phyloP scores from a whole-genome alignment of 2,113 vertebrate species.

The Gallinago jamesoni region DNA sequence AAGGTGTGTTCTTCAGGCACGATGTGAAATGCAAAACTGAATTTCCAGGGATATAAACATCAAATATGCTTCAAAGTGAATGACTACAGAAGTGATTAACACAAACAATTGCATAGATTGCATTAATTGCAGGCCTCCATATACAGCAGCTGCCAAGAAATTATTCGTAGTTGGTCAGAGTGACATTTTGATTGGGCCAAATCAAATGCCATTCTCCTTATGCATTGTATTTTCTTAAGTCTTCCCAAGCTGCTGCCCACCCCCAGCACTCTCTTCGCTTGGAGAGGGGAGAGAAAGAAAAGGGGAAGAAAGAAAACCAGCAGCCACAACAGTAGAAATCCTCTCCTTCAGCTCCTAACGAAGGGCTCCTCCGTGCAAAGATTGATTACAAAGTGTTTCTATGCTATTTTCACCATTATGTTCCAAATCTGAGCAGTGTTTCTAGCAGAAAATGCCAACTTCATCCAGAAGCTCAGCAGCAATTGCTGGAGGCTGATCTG shows the following conservation, averaged over 20 bases:
- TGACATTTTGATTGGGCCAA: conserved; percentile 58
- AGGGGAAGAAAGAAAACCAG: neutral
- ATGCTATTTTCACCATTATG: conserved; percentile 26
- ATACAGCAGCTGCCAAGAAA: conserved; percentile 26
- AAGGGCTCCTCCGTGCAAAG: neutral
- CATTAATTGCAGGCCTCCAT: conserved; percentile 41
- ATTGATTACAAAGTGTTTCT: conserved; percentile 16
- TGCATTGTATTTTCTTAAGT: conserved; percentile 34
- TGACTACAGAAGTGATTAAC: conserved; percentile 44
- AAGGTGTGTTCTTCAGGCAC: neutral
- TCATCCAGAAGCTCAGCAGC: conserved; percentile 59
- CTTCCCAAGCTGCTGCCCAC: neutral
- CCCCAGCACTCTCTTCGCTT: neutral
- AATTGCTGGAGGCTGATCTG: conserved; percentile 62
- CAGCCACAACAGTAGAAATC: neutral
- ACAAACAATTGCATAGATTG: conserved; percentile 40
- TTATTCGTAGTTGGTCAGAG: conserved; percentile 46
- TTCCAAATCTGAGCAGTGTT: conserved; percentile 49
- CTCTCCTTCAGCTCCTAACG: neutral
- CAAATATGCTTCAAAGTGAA: neutral
- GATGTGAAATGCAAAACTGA: neutral
- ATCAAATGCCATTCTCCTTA: conserved; percentile 44
- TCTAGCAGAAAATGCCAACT: conserved; percentile 50
- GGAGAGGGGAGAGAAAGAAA: neutral
- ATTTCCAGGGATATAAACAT: neutral